Evolutionary conservation across 2,113 vertebrate species (phyloP), one percentile per base, ranked within the genome.

Genomic region (Oriolus oriolus): DNA sequence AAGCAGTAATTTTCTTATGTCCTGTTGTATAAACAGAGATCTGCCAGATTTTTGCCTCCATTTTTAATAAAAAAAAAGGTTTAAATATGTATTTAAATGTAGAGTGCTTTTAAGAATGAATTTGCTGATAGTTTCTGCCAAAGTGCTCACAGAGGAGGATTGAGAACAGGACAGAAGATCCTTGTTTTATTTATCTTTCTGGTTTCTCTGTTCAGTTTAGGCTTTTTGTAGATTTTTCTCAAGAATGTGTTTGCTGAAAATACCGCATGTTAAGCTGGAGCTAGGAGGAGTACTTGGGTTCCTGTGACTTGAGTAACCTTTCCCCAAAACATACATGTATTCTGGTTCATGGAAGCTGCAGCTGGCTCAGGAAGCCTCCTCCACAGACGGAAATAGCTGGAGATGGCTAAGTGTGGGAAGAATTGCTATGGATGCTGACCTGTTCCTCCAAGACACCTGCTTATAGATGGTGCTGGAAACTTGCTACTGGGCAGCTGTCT

Each of bases 351-450:
- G 64, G 42, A 78, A 88, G 19, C 31, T 64, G 33, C 22, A 37
- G 54, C 35, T 90, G 75, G 27, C 53, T 83, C 31, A n/a, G 83
- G 66, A 90, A 83, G 24, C 13, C 28, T 57, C 26, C 8, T 70
- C 35, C 42, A 30, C 16, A 50, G n/a, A 35, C 57, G 52, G 53
- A 82, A 90, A 50, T 7, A 82, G 13, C 3, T 73, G 44, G 57
- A 85, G 27, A 35, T 35, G 33, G 57, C 7, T 45, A 56, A 73
- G 21, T n/a, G 23, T 4, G 10, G 12, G 21, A 21, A 82, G 13
- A 68, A 83, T 47, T 41, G 37, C 44, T 27, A 18, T 9, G 15
- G 37, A 5, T 0, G 0, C 16, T 31, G 39, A 39, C 30, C 18
- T 73, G 31, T 53, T 71, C 26, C 16, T 75, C 5, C 22, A 68